Evolutionary conservation across 2,888 invertebrate species (phyloP), one percentile per base, ranked within the genome.

Genomic region (Euplexia lucipara): DNA sequence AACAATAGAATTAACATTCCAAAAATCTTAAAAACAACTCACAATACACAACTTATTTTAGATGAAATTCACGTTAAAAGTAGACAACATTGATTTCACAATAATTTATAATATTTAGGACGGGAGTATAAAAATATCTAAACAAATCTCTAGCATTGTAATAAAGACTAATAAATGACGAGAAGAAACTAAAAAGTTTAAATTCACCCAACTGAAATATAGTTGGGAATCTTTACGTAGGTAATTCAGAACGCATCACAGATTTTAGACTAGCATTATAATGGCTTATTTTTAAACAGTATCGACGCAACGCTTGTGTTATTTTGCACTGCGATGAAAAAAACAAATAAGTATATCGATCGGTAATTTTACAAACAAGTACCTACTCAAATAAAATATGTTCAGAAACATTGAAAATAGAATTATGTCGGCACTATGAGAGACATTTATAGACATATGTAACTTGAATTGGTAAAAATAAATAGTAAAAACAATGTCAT

Each of bases 1-100:
- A 70, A 76, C 64, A 83, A 82, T 81, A 68, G 80, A 81, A 83
- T 72, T 62, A 90, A 90, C 90, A 90, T 71, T 90, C 90, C 90
- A 84, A 70, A 82, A 85, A 81, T 69, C 68, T 41, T 61, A 66
- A 63, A 66, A 48, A n/a, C 35, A 8, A 64, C 57, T 74, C 68
- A 61, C 62, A 67, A 64, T 56, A 74, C 58, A 74, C 32, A 70
- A 45, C 75, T 52, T n/a, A n/a, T n/a, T n/a, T n/a, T 70, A 64
- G 20, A 62, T 58, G 61, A 58, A 35, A 49, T 54, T 59, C 18
- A 59, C 54, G 16, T 49, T 51, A 73, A 65, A 65, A 49, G 22
- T 67, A 48, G 44, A 77, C 52, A 70, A 57, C 37, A 65, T 60
- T 48, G 20, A 70, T 54, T 42, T 62, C 63, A 49, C 42, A 48